Conservation (phyloP, 2,888 invertebrate species). For the Axea sp. region DNA sequence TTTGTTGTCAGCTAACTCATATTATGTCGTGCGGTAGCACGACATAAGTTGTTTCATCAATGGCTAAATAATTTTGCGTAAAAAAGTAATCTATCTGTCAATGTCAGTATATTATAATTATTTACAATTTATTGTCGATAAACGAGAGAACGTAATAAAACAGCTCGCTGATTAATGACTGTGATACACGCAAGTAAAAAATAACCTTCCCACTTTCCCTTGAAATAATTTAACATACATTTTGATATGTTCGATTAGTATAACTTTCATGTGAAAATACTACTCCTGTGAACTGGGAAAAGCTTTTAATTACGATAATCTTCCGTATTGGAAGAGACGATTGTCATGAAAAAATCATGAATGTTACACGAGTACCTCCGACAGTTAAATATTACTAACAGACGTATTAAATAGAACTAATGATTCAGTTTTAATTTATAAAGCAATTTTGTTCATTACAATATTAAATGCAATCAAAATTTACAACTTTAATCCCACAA, state of each 20-base stretch:
- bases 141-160: background rate
- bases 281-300: background rate
- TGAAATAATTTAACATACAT: no score
- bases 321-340: conserved; percentile 4
- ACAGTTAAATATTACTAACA: conserved; percentile 8
- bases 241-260: conserved; percentile 1
- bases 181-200: background rate
- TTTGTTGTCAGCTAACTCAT: conserved; percentile 9
- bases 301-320: conserved; percentile 5
- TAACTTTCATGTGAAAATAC: background rate
- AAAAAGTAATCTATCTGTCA: background rate
- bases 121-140: conserved; percentile 14
- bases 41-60: background rate
- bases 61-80: conserved; percentile 1
- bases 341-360: conserved; percentile 7
- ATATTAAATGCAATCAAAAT: conserved; percentile 5
- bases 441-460: conserved; percentile 9
- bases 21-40: background rate
- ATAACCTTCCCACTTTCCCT: background rate
- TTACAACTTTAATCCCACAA: conserved; percentile 1
- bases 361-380: background rate
- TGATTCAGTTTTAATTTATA: conserved; percentile 3
- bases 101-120: background rate
- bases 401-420: no score
- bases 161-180: background rate